These are phyloP conservation scores for Bubalus kerabau DNA, from an alignment of 2,113 vertebrate species.

Conservation along the genomic window DNA sequence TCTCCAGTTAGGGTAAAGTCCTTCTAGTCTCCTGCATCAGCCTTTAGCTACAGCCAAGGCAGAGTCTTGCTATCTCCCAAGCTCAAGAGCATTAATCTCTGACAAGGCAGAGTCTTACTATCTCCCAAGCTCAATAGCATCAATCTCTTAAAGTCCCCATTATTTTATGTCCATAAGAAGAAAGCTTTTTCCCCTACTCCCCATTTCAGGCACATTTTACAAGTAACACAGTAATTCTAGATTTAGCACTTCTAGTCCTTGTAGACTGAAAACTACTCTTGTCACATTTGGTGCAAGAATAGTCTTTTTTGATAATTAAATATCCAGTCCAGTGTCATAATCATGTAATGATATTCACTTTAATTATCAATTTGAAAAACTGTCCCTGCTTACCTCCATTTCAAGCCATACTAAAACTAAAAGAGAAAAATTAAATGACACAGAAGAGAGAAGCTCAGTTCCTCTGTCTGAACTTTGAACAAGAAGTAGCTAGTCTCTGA, in stretches of 20 bases:
- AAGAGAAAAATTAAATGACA: neutral
- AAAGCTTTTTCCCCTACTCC: neutral
- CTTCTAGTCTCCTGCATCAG: neutral
- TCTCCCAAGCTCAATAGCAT: neutral
- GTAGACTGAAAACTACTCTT: neutral
- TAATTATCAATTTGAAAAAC: neutral
- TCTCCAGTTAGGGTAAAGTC: neutral
- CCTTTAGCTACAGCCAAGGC: neutral
- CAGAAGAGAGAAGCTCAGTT: neutral
- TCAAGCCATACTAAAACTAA: neutral
- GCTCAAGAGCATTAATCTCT: neutral
- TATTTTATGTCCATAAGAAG: neutral
- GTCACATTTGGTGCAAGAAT: neutral
- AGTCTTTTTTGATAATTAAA: neutral
- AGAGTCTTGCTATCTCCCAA: neutral
- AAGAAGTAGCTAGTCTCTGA: neutral
- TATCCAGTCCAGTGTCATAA: neutral
- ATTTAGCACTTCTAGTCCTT: neutral
- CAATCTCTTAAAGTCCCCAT: neutral
- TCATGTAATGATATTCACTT: neutral
- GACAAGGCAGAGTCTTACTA: neutral
- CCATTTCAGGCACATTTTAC: neutral
- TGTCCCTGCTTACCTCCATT: neutral
- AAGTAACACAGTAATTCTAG: neutral
- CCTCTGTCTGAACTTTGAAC: neutral